Percentiles rank a stretch among this genome's conserved stretches.
phyloP scores from a whole-genome alignment of 2,113 vertebrate genomes.

The Callospermophilus lateralis region DNA sequence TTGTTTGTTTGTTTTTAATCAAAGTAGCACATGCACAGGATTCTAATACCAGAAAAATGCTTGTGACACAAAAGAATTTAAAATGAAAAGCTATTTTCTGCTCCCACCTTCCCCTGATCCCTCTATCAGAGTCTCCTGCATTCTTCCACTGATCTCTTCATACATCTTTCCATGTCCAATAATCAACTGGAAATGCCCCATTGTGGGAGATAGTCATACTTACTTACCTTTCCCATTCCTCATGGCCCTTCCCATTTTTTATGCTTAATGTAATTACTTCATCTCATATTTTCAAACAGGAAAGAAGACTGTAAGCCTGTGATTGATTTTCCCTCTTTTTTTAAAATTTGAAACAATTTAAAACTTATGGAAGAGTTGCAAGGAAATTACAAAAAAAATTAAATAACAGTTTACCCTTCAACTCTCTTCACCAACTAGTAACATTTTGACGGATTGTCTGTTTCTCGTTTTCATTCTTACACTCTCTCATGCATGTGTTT shows the following conservation, averaged over 20 bases:
- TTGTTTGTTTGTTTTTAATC: not conserved
- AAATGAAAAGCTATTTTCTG: not conserved
- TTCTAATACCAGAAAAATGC: not conserved
- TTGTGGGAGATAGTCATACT: not conserved
- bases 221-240: too few species aligned
- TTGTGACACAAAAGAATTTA: not conserved
- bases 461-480: not conserved
- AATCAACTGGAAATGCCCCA: not conserved
- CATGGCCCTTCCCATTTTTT: not conserved
- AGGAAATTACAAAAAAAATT: not conserved
- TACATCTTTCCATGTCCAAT: not conserved
- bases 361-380: not conserved
- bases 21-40: not conserved
- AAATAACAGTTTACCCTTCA: not conserved
- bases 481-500: not conserved
- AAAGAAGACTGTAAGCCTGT: not conserved
- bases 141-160: not conserved
- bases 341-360: not conserved
- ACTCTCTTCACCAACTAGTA: not conserved
- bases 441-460: not conserved
- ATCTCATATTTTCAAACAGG: not conserved
- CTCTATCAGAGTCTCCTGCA: too few species aligned
- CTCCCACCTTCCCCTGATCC: not conserved
- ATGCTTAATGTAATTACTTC: not conserved
- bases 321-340: not conserved